phyloP scores from a whole-genome alignment of 1,140 invertebrate species.

The Philopotamus ludificatus region DNA sequence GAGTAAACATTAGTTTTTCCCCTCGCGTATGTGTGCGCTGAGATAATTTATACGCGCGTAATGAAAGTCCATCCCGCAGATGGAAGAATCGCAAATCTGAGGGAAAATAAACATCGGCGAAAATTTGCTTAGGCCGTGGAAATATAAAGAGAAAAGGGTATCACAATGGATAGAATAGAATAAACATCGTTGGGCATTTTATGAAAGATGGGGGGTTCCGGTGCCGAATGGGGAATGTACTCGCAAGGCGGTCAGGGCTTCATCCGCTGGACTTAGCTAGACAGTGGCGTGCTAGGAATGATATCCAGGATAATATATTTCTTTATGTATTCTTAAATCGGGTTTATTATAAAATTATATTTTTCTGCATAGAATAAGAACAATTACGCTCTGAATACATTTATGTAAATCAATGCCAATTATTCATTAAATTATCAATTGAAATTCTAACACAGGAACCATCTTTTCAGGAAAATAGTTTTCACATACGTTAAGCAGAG shows the following conservation, averaged over 20 bases:
- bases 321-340: too few species aligned
- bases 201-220: slow-evolving; percentile 39
- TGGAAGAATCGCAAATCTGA: slow-evolving; percentile 38
- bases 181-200: slow-evolving; percentile 41
- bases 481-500: too few species aligned
- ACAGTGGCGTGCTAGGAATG: slow-evolving; percentile 32
- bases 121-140: slow-evolving; percentile 41
- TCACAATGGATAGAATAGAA: slow-evolving; percentile 41
- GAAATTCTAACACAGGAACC: too few species aligned
- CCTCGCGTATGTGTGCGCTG: background rate
- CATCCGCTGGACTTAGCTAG: slow-evolving; percentile 34
- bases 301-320: too few species aligned
- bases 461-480: too few species aligned
- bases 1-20: too few species aligned
- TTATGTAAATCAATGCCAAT: too few species aligned
- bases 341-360: too few species aligned
- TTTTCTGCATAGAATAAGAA: too few species aligned
- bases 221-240: slow-evolving; percentile 29
- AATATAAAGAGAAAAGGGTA: slow-evolving; percentile 40
- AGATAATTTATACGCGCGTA: slow-evolving; percentile 26
- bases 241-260: slow-evolving; percentile 38
- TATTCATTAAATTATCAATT: too few species aligned
- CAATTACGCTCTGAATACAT: too few species aligned
- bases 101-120: slow-evolving; percentile 41
- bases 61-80: slow-evolving; percentile 30